Evolutionary conservation across 2,113 vertebrate genomes (phyloP).

Genomic region (Pterocles gutturalis): DNA sequence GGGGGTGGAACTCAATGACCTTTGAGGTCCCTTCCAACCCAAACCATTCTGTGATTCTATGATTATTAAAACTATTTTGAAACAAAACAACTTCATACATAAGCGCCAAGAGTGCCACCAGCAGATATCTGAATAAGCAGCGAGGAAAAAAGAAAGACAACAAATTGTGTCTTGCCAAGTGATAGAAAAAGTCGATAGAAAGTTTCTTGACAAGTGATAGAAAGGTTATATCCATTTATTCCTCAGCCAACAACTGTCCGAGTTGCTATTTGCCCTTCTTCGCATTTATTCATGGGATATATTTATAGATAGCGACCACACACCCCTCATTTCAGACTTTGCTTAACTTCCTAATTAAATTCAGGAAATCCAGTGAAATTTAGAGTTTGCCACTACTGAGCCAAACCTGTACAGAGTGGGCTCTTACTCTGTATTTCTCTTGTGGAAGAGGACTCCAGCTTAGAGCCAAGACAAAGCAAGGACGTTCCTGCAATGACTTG

Average conservation of each 20-base stretch:
- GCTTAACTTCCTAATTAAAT: background rate
- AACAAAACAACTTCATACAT: background rate
- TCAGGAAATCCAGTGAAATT: background rate
- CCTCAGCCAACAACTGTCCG: background rate
- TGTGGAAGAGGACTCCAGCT: background rate
- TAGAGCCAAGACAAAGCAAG: background rate
- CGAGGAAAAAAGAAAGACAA: background rate
- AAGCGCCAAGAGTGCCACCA: background rate
- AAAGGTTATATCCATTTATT: background rate
- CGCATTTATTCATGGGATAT: background rate
- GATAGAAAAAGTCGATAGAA: no score
- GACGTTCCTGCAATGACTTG: rapidly evolving
- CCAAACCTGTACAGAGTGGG: background rate
- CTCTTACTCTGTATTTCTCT: background rate
- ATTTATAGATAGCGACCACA: background rate
- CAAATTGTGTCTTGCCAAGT: background rate
- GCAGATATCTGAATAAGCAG: background rate
- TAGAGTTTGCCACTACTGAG: background rate
- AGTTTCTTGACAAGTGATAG: background rate
- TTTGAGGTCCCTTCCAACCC: no score
- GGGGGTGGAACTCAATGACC: no score
- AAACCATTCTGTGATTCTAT: no score
- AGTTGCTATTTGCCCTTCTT: background rate
- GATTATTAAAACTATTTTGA: background rate
- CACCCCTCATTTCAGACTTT: background rate